phyloP scores from a whole-genome alignment of 1,140 invertebrate species.

The Pseudomyrmex cubaensis region DNA sequence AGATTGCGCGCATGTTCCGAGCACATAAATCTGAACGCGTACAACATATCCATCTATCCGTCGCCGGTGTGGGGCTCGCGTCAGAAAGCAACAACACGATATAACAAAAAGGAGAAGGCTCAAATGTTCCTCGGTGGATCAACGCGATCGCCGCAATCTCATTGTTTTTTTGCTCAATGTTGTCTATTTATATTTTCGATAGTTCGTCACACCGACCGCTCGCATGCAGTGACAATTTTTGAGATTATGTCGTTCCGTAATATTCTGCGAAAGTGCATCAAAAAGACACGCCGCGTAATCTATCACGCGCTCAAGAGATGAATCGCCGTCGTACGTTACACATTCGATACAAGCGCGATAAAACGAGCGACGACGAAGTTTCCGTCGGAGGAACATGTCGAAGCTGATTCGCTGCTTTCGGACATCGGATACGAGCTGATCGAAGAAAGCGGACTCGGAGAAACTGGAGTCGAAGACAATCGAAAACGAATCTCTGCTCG shows the following conservation, averaged over 20 bases:
- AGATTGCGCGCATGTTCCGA: neutral
- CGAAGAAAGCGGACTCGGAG: neutral
- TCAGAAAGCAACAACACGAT: conserved; percentile 8
- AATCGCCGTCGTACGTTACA: conserved; percentile 19
- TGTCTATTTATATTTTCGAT: neutral
- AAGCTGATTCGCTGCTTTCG: conserved; percentile 23
- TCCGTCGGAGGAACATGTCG: neutral
- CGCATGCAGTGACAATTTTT: conserved; percentile 3
- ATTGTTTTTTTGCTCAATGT: conserved; percentile 32
- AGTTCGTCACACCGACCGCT: neutral
- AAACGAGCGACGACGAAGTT: neutral
- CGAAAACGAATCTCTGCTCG: conserved; percentile 4
- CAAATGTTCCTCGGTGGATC: conserved; percentile 35
- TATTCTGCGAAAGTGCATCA: conserved; percentile 76
- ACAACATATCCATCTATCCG: neutral
- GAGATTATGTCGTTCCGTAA: conserved; percentile 74
- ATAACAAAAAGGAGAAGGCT: neutral
- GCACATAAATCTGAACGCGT: conserved; percentile 28
- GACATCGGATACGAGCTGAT: conserved; percentile 19
- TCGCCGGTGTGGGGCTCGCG: neutral
- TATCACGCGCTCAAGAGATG: conserved; percentile 71
- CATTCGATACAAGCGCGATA: neutral
- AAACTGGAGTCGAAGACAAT: conserved; percentile 13
- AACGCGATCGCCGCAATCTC: neutral
- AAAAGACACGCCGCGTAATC: conserved; percentile 74